These are phyloP conservation scores for Tiphia femorata DNA, from an alignment of 2,888 invertebrate genomes.

Conservation along the genomic window DNA sequence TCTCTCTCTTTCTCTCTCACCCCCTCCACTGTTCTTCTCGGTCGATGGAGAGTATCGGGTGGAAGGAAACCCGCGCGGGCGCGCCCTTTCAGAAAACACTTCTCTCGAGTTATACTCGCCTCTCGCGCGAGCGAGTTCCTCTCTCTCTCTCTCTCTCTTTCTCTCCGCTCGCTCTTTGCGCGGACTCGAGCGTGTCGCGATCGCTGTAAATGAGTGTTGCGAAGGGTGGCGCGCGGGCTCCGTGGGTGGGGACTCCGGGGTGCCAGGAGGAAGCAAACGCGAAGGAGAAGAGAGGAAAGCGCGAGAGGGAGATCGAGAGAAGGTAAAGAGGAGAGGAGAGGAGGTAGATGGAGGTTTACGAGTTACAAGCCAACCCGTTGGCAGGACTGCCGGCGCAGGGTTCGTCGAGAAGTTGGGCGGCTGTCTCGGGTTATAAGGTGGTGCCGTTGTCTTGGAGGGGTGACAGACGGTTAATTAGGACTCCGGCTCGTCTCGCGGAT, in stretches of 20 bases:
- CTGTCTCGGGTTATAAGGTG: constrained; percentile 13
- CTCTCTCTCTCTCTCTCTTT: too few species aligned
- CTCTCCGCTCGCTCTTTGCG: background rate
- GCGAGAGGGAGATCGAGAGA: background rate
- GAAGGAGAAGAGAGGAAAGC: too few species aligned
- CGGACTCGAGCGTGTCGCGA: constrained; percentile 10
- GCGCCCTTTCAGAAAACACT: background rate
- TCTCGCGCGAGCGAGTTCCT: too few species aligned
- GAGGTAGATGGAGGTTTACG: background rate
- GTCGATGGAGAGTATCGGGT: too few species aligned
- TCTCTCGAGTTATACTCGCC: background rate
- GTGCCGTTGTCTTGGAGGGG: constrained; percentile 9
- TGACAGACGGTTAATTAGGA: constrained; percentile 38
- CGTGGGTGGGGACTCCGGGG: too few species aligned
- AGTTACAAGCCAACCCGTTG: constrained; percentile 5
- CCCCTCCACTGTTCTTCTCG: too few species aligned
- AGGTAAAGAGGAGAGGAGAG: background rate
- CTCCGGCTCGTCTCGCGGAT: constrained; percentile 4
- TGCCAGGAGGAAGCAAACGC: too few species aligned
- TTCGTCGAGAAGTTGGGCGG: constrained; percentile 17
- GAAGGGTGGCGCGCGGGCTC: too few species aligned
- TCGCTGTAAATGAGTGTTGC: constrained; percentile 18
- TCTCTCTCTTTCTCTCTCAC: too few species aligned
- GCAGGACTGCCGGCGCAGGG: constrained; percentile 5
- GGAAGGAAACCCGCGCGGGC: background rate